These are phyloP conservation scores for Petrosia ficiformis DNA, from an alignment of 37 sponge, comb jelly and placozoan species.

Conservation along the genomic window DNA sequence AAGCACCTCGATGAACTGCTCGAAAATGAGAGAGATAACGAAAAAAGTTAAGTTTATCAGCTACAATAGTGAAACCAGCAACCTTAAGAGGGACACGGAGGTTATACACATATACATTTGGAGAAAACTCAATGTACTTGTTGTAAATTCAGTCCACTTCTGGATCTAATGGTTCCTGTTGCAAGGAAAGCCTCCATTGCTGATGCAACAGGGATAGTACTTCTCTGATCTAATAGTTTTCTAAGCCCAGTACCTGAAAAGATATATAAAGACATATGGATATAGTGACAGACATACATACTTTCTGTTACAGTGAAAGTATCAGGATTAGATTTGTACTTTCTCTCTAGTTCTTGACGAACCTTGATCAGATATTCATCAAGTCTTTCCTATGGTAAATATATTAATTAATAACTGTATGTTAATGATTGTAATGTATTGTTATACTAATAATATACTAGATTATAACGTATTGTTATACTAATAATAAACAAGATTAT, in stretches of 20 bases:
- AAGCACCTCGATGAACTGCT: slow-evolving; percentile 94
- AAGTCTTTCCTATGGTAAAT: slow-evolving; percentile 50
- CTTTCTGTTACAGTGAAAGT: slow-evolving; percentile 39
- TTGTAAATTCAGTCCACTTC: slow-evolving; percentile 77
- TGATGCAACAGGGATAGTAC: slow-evolving; percentile 59
- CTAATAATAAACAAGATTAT: no score
- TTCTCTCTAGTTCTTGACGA: slow-evolving; percentile 53
- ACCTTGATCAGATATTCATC: slow-evolving; percentile 28
- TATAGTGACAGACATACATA: neutral
- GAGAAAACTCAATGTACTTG: slow-evolving; percentile 51
- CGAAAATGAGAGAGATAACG: slow-evolving; percentile 97
- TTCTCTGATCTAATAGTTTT: slow-evolving; percentile 2
- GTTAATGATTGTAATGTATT: no score
- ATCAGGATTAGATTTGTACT: slow-evolving; percentile 18
- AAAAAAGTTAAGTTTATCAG: slow-evolving; percentile 95
- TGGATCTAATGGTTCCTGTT: slow-evolving; percentile 81
- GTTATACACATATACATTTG: neutral
- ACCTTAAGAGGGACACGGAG: no score
- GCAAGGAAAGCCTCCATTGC: slow-evolving; percentile 87
- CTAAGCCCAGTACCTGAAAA: slow-evolving; percentile 22
- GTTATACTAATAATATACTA: no score
- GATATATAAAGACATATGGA: neutral
- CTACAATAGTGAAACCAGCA: slow-evolving; percentile 90
- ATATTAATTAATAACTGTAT: no score
- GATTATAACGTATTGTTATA: no score